These are phyloP conservation scores for Edolisoma coerulescens DNA, from an alignment of 2,113 vertebrate species.

Conservation along the genomic window DNA sequence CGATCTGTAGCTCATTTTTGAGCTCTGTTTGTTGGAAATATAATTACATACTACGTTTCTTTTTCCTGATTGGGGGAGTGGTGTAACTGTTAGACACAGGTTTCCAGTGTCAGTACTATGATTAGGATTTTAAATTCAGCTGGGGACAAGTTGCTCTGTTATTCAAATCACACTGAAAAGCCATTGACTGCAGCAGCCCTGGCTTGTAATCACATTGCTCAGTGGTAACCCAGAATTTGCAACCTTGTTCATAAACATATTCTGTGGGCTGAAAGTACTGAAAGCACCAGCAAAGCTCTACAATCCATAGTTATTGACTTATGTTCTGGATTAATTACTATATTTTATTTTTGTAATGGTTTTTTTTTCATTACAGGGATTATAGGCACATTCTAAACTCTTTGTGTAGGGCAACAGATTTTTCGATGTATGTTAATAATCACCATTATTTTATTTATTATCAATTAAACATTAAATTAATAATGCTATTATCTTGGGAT, in stretches of 20 bases:
- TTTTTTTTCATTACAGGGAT: neutral
- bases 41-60: neutral
- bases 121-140: constrained; percentile 20
- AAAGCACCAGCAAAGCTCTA: neutral
- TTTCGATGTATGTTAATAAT: constrained; percentile 1
- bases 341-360: neutral
- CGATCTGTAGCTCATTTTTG: neutral
- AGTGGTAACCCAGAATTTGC: neutral
- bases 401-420: neutral
- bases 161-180: neutral
- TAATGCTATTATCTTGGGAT: neutral
- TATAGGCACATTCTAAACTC: neutral
- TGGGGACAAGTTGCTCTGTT: neutral
- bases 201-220: neutral
- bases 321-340: neutral
- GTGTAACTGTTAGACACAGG: neutral
- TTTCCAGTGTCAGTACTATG: neutral
- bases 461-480: constrained; percentile 24
- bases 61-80: neutral
- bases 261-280: neutral
- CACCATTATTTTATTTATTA: neutral
- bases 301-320: neutral
- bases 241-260: neutral
- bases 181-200: neutral
- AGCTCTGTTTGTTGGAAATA: constrained; percentile 8